A percentile compares a stretch with the other conserved stretches of the same genome.
These are phyloP conservation scores for Polydrusus cervinus DNA, from an alignment of 2,888 invertebrate species.

Conservation along the genomic window DNA sequence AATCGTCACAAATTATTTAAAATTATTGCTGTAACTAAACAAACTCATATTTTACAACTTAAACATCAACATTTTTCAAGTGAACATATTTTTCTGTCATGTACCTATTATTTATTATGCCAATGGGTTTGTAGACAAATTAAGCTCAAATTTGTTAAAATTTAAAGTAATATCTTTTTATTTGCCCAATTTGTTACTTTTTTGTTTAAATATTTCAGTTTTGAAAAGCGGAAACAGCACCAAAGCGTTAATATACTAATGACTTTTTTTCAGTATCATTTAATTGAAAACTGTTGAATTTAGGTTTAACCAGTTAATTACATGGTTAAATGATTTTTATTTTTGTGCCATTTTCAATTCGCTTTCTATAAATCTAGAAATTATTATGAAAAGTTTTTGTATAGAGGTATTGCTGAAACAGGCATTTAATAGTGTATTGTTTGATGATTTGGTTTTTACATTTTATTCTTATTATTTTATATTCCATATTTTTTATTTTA, in stretches of 20 bases:
- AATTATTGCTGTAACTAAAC: no score
- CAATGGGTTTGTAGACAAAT: background rate
- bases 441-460: background rate
- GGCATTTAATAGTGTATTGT: no score
- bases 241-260: background rate
- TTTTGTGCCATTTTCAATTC: background rate
- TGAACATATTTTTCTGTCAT: no score
- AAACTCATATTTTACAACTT: no score
- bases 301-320: background rate
- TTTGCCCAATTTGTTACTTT: background rate
- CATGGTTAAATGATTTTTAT: background rate
- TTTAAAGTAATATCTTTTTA: background rate
- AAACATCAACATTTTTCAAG: no score
- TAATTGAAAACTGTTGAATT: background rate
- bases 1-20: no score
- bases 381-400: background rate
- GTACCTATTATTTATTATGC: no score
- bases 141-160: background rate
- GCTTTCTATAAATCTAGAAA: background rate
- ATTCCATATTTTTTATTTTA: no score
- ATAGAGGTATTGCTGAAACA: background rate
- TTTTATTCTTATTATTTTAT: background rate
- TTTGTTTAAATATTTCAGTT: background rate
- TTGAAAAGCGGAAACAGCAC: slow-evolving; percentile 1
- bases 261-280: slow-evolving; percentile 3